Percentiles rank a stretch among this genome's conserved stretches.
phyloP scores from a whole-genome alignment of 2,888 invertebrate genomes.

The Melipona beecheii region DNA sequence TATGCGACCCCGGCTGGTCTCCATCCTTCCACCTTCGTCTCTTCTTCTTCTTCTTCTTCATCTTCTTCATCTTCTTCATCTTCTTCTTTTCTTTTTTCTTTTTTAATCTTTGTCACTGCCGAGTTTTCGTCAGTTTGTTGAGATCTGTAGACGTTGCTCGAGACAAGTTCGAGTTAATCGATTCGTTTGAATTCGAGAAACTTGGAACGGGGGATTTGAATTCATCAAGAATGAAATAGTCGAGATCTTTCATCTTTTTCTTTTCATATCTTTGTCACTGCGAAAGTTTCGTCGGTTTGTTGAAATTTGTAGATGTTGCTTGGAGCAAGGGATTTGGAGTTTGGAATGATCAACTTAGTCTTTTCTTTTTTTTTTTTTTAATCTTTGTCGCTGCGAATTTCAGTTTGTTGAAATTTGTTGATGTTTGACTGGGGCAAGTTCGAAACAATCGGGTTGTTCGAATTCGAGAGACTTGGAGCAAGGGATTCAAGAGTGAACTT shows the following conservation, averaged over 20 bases:
- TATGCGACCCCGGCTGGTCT: slow-evolving; percentile 51
- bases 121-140: slow-evolving; percentile 53
- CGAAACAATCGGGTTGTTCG: background rate
- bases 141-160: background rate
- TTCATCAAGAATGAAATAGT: too few species aligned
- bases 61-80: background rate
- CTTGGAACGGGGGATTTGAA: too few species aligned
- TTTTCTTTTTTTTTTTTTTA: background rate
- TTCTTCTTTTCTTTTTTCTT: background rate
- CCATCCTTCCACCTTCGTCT: slow-evolving; percentile 15
- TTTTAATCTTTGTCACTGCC: background rate
- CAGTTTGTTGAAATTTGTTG: slow-evolving; percentile 46
- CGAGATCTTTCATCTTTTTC: background rate
- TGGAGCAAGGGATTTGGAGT: background rate
- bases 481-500: too few species aligned
- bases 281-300: slow-evolving; percentile 49
- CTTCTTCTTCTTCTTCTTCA: background rate
- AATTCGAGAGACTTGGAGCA: background rate
- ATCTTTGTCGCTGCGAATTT: background rate
- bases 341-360: too few species aligned
- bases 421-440: background rate
- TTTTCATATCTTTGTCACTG: background rate
- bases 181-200: too few species aligned
- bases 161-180: background rate
- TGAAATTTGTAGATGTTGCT: slow-evolving; percentile 2